Base-by-base conservation (phyloP, 1,140 invertebrate species). In the Grapholita molesta region DNA sequence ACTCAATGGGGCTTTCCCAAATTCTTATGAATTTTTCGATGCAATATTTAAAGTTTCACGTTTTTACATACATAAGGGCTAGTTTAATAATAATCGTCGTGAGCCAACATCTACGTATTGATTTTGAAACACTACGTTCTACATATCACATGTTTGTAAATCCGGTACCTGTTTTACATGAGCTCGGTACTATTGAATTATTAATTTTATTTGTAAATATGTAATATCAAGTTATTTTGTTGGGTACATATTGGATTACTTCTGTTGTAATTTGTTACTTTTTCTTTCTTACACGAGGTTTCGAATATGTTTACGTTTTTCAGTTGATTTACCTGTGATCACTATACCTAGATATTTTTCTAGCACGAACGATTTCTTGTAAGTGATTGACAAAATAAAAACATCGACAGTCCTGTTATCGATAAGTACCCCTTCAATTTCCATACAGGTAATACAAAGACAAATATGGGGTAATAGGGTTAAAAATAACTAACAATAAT, bases 301-400 rank as follows among this genome's bases (percentile, higher is more conserved):
- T n/a, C n/a, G 52, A 70, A 71, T 67, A 70, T 69, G 48, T 77
- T 80, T 80, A 68, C 64, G 70, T 82, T 81, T 80, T 77, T 81
- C 77, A 74, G 48, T 83, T 72, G 77, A 38, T 66, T 68, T 71
- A 73, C 67, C 71, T 83, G 79, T 80, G 82, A 83, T n/a, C n/a
- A n/a, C n/a, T n/a, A n/a, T n/a, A n/a, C n/a, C n/a, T n/a, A n/a
- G n/a, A n/a, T n/a, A n/a, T n/a, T n/a, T n/a, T n/a, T n/a, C n/a
- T n/a, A n/a, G n/a, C n/a, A n/a, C n/a, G n/a, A n/a, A n/a, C n/a
- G n/a, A n/a, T n/a, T n/a, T n/a, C n/a, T n/a, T n/a, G n/a, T n/a
- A n/a, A n/a, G n/a, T n/a, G n/a, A n/a, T n/a, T n/a, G n/a, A n/a
- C n/a, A n/a, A n/a, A n/a, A n/a, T n/a, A n/a, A n/a, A n/a, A n/a